Base-by-base conservation (phyloP, 1,140 invertebrate genomes). In the Hylaeus anthracinus region DNA sequence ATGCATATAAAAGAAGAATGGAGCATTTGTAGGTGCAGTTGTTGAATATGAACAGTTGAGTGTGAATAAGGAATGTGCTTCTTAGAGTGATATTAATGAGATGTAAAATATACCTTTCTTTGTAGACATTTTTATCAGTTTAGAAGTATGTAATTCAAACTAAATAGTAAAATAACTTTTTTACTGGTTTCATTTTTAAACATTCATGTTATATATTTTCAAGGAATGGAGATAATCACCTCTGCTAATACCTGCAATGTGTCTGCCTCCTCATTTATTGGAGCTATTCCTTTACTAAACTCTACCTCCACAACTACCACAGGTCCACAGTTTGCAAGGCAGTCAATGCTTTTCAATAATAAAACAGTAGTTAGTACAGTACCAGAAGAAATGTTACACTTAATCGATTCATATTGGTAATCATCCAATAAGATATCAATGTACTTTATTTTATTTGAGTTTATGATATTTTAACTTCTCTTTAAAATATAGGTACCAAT, bases 361-460 rank as follows among this genome's bases (percentile, higher is more conserved):
- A 91, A 95, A 66, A 96, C 96, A 51, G 95, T 97, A 63, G 96
- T 96, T 37, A 96, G 97, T 92, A 96, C 94, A 87, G 95, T 96
- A 37, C 94, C 95, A 15, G 93, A 94, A 55, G 96, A 97, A 37
- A 97, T 97, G 94, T 89, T 96, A 60, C 94, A 96, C 86, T 91
- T 97, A 89, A 94, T 97, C 56, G 96, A 96, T 91, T 90, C 95
- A 12, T 95, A 97, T 86, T 97, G 96, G 96, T 95, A 73, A 86
- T 51, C 56, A 48, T 3, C 61, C 26, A 26, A 26, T 26, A 26
- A 26, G 26, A 26, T 26, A 10, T 8, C 70, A 10, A 77, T 51
- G 9, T 58, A 58, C 37, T 58, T 37, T 14, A 53, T 71, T 65
- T 72, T 15, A 3, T 14, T 64, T 26, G 63, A 15, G 0, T 43